Evolutionary conservation across 1,140 invertebrate species (phyloP).

Genomic region (Chlorops oryzae): DNA sequence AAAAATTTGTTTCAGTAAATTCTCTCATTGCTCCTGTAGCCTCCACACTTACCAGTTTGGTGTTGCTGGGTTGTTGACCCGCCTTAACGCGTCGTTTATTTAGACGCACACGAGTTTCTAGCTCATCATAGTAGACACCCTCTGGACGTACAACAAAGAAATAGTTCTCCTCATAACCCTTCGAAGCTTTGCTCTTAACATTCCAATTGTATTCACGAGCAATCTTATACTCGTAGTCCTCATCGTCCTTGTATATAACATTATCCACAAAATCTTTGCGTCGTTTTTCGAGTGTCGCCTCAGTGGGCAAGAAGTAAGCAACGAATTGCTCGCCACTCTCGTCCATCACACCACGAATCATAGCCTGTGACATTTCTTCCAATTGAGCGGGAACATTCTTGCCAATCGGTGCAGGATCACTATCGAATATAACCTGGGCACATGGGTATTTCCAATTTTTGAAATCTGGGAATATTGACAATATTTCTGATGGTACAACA

Average conservation of each 20-base stretch:
- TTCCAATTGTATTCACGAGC: constrained; percentile 97
- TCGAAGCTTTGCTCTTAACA: constrained; percentile 95
- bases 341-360: constrained; percentile 98
- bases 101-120: constrained; percentile 90
- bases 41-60: constrained; percentile 52
- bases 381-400: constrained; percentile 78
- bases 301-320: constrained; percentile 93
- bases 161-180: constrained; percentile 98
- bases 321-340: constrained; percentile 98
- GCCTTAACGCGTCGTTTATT: constrained; percentile 81
- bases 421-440: constrained; percentile 97
- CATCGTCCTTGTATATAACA: constrained; percentile 84
- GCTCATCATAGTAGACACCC: constrained; percentile 92
- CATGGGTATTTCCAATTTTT: constrained; percentile 95
- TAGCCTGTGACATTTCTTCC: constrained; percentile 97
- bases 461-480: constrained; percentile 92
- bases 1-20: constrained; percentile 20
- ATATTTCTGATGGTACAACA: constrained; percentile 83
- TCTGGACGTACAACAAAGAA: constrained; percentile 90
- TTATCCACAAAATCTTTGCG: constrained; percentile 69
- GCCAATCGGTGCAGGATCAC: constrained; percentile 83
- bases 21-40: background rate
- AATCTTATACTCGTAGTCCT: constrained; percentile 93
- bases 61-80: constrained; percentile 57
- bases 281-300: constrained; percentile 84